phyloP scores from a whole-genome alignment of 2,888 invertebrate genomes.

The Alloscopus bannaensis region DNA sequence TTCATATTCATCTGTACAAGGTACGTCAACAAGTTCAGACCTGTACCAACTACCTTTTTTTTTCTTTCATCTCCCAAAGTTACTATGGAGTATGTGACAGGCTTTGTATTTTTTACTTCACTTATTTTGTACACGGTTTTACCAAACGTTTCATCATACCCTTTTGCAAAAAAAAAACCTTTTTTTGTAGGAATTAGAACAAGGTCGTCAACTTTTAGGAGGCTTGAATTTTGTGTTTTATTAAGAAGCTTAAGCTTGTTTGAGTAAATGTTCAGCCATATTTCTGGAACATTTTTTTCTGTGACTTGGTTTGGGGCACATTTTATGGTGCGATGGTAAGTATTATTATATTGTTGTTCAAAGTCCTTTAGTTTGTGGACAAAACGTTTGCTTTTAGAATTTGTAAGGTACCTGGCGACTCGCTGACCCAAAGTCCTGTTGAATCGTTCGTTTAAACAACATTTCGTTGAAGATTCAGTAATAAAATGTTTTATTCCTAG shows the following conservation, averaged over 20 bases:
- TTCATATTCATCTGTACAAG: too few species aligned
- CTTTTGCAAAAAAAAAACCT: neutral
- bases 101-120: neutral
- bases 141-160: neutral
- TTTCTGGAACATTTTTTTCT: neutral
- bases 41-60: neutral
- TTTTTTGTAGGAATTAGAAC: neutral
- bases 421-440: constrained; percentile 22
- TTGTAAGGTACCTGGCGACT: constrained; percentile 19
- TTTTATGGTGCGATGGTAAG: neutral
- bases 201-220: neutral
- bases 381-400: constrained; percentile 18
- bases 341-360: neutral
- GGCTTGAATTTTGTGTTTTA: too few species aligned
- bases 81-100: neutral
- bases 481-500: constrained; percentile 39
- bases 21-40: neutral
- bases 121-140: neutral
- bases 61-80: neutral
- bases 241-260: neutral
- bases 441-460: constrained; percentile 27
- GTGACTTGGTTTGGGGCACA: neutral
- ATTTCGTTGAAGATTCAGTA: constrained; percentile 15
- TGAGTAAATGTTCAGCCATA: neutral
- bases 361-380: neutral